phyloP scores from a whole-genome alignment of 2,888 invertebrate genomes.

The Spatulosminthurus flaviceps region DNA sequence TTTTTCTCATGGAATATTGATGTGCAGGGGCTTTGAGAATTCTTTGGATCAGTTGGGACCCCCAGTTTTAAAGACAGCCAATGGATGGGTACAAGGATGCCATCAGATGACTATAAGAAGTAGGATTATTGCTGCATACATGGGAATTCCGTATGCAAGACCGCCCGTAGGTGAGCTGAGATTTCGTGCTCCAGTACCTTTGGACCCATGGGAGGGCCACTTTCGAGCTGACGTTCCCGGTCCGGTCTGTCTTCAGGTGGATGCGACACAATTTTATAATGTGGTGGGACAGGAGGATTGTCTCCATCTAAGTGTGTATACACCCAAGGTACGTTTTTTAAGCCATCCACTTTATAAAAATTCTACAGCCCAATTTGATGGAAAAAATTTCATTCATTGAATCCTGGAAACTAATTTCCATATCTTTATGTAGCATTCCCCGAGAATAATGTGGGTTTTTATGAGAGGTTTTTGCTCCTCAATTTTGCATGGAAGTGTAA shows the following conservation, averaged over 20 bases:
- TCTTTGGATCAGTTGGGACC: constrained; percentile 15
- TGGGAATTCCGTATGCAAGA: constrained; percentile 50
- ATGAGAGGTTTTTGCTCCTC: too few relatives aligned
- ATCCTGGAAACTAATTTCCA: too few relatives aligned
- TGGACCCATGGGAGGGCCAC: constrained; percentile 87
- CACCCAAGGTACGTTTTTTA: constrained; percentile 39
- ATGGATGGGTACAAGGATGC: constrained; percentile 46
- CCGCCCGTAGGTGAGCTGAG: constrained; percentile 46
- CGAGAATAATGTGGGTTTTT: too few relatives aligned
- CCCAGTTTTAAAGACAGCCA: constrained; percentile 24
- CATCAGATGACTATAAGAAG: constrained; percentile 50
- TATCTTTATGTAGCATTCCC: too few relatives aligned
- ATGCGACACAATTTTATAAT: constrained; percentile 46
- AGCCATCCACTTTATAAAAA: too few relatives aligned
- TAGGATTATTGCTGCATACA: constrained; percentile 51
- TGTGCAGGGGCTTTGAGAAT: constrained; percentile 6
- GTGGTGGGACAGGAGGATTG: constrained; percentile 47
- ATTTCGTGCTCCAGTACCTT: constrained; percentile 74
- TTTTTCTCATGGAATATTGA: background rate
- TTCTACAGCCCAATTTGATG: background rate
- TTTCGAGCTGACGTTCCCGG: constrained; percentile 50
- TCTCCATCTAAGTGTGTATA: constrained; percentile 41
- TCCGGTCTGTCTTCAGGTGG: constrained; percentile 56
- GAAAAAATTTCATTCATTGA: too few relatives aligned
- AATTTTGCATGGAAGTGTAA: too few relatives aligned